Base-by-base conservation (phyloP, 1,140 invertebrate species). In the Phenacoccus solenopsis region DNA sequence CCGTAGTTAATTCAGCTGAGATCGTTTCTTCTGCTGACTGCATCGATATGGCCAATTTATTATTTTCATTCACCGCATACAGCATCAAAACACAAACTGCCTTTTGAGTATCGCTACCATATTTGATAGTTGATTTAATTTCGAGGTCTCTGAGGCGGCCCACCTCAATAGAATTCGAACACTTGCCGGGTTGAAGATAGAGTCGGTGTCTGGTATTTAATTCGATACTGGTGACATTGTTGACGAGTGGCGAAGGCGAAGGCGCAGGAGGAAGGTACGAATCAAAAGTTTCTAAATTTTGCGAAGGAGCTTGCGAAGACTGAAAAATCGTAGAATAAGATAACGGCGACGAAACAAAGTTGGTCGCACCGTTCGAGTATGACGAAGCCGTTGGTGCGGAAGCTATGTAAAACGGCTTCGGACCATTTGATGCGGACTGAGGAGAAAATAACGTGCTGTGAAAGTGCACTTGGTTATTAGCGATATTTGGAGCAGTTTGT, bases 1-100 rank as follows among this genome's bases (percentile, higher is more conserved):
- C 59, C 2, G 59, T 64, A 22, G 22, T 4, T 20, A 25, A 3
- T 64, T 25, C 59, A 22, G 21, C 25, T 5, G 38, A 49, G 12
- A 22, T 4, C 4, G 59, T 64, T 24, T 27, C 59, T 27, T 4
- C 3, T 22, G 16, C 22, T 10, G 59, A 24, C 25, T 64, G 59
- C 59, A 64, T 24, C 59, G 59, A 64, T 24, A 64, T 64, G 20
- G 59, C 59, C 59, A 64, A 27, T 16, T 64, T 64, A 25, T 64
- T 64, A 16, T 25, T 24, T 64, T 64, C 59, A 25, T 64, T 64
- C 12, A 22, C 59, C 59, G 59, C 10, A 22, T 64, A 64, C 59
- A 64, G 21, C 59, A 64, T 64, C 22, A 64, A 16, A 2, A 64
- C 59, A 16, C 59, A 64, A 24, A 64, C 21, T 2, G 22, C 59